Evolutionary conservation across 2,113 vertebrate species (phyloP).

Genomic region (Alosa alosa): DNA sequence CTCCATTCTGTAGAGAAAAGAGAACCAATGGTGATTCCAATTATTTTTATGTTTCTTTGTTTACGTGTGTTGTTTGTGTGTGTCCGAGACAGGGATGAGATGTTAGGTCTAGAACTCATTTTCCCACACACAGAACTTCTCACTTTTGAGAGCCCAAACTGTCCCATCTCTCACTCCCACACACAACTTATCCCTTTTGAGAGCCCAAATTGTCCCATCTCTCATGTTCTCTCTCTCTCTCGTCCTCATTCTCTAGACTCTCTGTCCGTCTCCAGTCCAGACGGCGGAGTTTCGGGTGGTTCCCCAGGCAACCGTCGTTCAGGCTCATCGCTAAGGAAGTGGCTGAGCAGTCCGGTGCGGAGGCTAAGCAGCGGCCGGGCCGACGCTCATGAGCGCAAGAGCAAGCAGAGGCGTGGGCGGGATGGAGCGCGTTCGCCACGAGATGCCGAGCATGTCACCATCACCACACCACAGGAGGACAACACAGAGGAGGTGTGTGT

Average conservation of each 20-base stretch:
- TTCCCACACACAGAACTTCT: not conserved
- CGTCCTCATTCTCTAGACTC: slow-evolving; percentile 74
- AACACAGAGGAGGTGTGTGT: slow-evolving; percentile 86
- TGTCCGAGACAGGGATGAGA: not conserved
- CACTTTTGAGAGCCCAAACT: slow-evolving; percentile 27
- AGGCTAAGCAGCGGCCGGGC: slow-evolving; percentile 96
- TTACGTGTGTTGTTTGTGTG: not conserved
- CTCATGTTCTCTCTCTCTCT: not conserved
- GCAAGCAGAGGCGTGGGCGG: slow-evolving; percentile 89
- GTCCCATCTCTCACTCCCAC: slow-evolving; percentile 21
- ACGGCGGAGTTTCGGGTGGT: slow-evolving; percentile 85
- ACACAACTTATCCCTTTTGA: not conserved
- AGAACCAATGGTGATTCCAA: too few relatives aligned
- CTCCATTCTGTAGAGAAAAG: too few relatives aligned
- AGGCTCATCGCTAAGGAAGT: slow-evolving; percentile 88
- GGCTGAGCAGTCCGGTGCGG: slow-evolving; percentile 96
- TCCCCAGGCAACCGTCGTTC: slow-evolving; percentile 80
- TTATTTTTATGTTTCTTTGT: too few relatives aligned
- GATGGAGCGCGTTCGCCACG: slow-evolving; percentile 87
- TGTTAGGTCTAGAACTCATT: not conserved
- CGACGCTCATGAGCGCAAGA: slow-evolving; percentile 92
- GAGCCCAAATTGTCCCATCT: slow-evolving; percentile 31
- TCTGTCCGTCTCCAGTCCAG: slow-evolving; percentile 91
- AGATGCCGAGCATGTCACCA: slow-evolving; percentile 89
- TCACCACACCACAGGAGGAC: slow-evolving; percentile 94